Evolutionary conservation across 2,888 invertebrate species (phyloP).

Genomic region (Laothoe populi): DNA sequence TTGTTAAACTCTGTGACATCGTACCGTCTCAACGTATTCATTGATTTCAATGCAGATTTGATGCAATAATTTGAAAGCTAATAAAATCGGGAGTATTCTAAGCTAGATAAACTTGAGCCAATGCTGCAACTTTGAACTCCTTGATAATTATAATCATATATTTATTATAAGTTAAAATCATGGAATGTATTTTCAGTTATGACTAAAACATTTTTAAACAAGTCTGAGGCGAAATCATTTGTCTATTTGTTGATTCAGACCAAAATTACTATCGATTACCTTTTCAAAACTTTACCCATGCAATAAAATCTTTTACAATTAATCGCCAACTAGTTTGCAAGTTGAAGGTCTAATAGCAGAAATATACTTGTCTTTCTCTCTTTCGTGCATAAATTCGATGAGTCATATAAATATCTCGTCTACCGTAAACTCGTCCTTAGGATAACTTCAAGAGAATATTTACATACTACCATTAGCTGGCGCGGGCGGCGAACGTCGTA

Average conservation of each 20-base stretch:
- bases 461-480: not conserved
- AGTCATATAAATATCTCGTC: slow-evolving; percentile 1
- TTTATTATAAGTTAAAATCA: too few species aligned
- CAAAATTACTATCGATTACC: not conserved
- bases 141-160: too few species aligned
- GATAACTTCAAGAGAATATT: not conserved
- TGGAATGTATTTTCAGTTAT: too few species aligned
- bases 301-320: not conserved
- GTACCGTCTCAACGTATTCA: too few species aligned
- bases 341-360: not conserved
- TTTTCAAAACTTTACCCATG: not conserved
- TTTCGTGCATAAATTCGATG: not conserved
- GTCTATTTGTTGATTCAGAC: not conserved
- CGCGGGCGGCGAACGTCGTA: slow-evolving; percentile 1
- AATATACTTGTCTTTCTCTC: not conserved
- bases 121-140: too few species aligned
- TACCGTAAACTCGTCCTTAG: slow-evolving; percentile 16
- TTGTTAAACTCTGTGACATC: too few species aligned
- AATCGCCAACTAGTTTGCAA: slow-evolving; percentile 18
- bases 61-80: too few species aligned
- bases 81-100: too few species aligned
- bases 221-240: too few species aligned
- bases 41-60: too few species aligned
- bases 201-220: too few species aligned
- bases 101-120: too few species aligned